Conservation (phyloP, 2,888 invertebrate species). For the Chrysodeixis includens region DNA sequence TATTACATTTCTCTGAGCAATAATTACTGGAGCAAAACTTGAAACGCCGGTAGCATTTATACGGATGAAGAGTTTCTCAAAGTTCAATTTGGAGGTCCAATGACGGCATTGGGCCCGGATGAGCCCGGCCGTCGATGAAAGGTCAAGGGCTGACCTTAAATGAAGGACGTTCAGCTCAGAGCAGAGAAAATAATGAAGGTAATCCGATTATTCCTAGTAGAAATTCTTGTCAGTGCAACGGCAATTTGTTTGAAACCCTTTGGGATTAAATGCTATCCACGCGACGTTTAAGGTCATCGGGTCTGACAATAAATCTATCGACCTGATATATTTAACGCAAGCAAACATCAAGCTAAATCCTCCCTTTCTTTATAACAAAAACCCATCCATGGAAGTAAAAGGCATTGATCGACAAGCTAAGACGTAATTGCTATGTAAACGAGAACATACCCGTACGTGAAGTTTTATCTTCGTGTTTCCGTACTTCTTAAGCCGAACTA, state of each 20-base stretch:
- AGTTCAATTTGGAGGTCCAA: slow-evolving; percentile 39
- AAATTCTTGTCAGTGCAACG: background rate
- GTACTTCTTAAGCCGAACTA: slow-evolving; percentile 5
- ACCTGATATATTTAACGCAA: too few relatives aligned
- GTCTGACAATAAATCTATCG: background rate
- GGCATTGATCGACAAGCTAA: background rate
- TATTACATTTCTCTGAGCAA: slow-evolving; percentile 28
- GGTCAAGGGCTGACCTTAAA: slow-evolving; percentile 51
- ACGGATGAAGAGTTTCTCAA: slow-evolving; percentile 42
- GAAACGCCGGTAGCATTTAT: slow-evolving; percentile 35
- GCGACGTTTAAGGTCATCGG: background rate
- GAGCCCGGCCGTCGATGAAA: slow-evolving; percentile 43
- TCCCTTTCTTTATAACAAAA: background rate
- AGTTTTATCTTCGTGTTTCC: slow-evolving; percentile 7
- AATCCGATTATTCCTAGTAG: slow-evolving; percentile 17
- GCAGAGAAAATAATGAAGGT: slow-evolving; percentile 9
- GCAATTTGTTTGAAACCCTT: background rate
- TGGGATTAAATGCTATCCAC: background rate
- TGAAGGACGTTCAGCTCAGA: slow-evolving; percentile 25
- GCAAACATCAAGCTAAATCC: too few relatives aligned
- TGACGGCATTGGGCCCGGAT: slow-evolving; percentile 42
- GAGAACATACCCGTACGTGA: background rate
- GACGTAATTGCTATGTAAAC: background rate
- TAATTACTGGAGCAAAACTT: slow-evolving; percentile 32
- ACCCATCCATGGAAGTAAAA: background rate